Conservation (phyloP, 2,888 invertebrate species). For the Mechanitis mazaeus region DNA sequence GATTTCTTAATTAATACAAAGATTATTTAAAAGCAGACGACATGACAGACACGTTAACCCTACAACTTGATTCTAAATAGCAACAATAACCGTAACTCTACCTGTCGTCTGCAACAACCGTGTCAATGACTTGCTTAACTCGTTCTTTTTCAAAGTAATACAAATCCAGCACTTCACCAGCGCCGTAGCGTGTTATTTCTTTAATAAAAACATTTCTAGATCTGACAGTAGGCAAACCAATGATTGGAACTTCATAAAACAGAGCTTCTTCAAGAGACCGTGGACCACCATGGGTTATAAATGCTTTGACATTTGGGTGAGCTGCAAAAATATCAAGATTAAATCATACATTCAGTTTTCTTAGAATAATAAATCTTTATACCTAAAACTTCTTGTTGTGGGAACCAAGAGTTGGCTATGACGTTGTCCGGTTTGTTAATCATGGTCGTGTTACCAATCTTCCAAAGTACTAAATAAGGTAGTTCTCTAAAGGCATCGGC, state of each 20-base stretch:
- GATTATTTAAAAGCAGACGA: background rate
- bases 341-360: slow-evolving; percentile 1
- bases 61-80: background rate
- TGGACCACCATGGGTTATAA: slow-evolving; percentile 63
- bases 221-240: slow-evolving; percentile 58
- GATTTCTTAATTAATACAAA: too few species aligned
- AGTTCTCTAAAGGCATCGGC: slow-evolving; percentile 65
- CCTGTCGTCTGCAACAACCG: slow-evolving; percentile 49
- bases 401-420: slow-evolving; percentile 67
- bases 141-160: slow-evolving; percentile 55
- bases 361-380: slow-evolving; percentile 7
- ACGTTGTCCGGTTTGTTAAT: slow-evolving; percentile 65
- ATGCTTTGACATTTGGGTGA: slow-evolving; percentile 63
- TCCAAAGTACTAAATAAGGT: slow-evolving; percentile 72
- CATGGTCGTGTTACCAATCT: slow-evolving; percentile 63
- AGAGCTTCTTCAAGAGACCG: slow-evolving; percentile 69
- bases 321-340: slow-evolving; percentile 36
- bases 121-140: slow-evolving; percentile 45
- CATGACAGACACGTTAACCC: background rate
- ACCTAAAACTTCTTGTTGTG: slow-evolving; percentile 76
- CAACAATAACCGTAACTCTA: slow-evolving; percentile 31
- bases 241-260: slow-evolving; percentile 60
- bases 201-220: slow-evolving; percentile 57
- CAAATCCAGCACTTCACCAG: slow-evolving; percentile 59
- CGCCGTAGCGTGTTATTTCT: slow-evolving; percentile 54